phyloP scores from a whole-genome alignment of 1,140 invertebrate species.

The Apis dorsata region DNA sequence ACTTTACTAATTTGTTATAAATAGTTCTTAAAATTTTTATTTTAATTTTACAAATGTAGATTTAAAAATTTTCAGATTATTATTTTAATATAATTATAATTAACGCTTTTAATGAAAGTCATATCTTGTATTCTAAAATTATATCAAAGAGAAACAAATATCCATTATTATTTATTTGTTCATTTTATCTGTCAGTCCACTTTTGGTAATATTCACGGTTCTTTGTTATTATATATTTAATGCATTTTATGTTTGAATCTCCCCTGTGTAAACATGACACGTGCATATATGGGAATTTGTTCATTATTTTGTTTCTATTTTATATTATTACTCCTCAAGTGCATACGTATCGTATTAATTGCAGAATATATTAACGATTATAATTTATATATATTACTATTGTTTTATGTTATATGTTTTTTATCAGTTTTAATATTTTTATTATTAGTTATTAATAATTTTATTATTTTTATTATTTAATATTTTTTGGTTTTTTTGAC shows the following conservation, averaged over 20 bases:
- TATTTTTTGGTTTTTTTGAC: background rate
- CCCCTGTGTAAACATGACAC: background rate
- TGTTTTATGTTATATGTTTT: background rate
- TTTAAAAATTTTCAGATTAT: background rate
- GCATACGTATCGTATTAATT: slow-evolving; percentile 28
- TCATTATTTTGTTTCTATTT: slow-evolving; percentile 20
- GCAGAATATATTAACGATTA: slow-evolving; percentile 4
- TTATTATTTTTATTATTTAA: background rate
- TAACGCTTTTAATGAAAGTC: background rate
- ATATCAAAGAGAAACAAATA: background rate
- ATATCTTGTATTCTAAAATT: background rate
- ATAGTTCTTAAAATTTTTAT: too few species aligned
- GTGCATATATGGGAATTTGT: background rate
- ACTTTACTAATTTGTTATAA: too few species aligned
- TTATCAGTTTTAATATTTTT: too few species aligned
- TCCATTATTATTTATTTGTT: slow-evolving; percentile 55
- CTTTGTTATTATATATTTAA: slow-evolving; percentile 21
- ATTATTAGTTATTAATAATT: too few species aligned
- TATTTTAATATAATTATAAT: background rate
- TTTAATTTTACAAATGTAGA: background rate
- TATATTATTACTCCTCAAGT: background rate
- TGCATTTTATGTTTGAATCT: slow-evolving; percentile 37
- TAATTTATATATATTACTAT: background rate
- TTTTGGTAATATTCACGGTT: slow-evolving; percentile 67
- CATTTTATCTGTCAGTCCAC: slow-evolving; percentile 67